A percentile compares a stretch with the other conserved stretches of the same genome.
phyloP scores from a whole-genome alignment of 2,797 vertebrate species.

The Karalla daura region DNA sequence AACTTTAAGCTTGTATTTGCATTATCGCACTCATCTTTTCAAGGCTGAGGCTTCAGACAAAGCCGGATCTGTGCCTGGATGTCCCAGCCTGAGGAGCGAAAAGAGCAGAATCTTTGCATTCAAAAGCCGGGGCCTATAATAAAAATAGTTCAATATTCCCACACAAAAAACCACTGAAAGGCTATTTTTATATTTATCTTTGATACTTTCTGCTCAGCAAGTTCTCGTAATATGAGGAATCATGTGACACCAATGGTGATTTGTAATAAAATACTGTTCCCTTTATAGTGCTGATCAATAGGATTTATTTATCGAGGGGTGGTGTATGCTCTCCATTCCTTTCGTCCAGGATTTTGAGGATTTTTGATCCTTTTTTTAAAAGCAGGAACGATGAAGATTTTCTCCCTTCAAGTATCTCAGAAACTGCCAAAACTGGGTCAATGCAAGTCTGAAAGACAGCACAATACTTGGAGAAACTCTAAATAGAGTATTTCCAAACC shows the following conservation, averaged over 20 bases:
- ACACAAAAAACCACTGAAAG: conserved; percentile 1
- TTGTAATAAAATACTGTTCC: conserved; percentile 29
- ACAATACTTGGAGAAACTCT: neutral
- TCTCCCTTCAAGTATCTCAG: conserved; percentile 61
- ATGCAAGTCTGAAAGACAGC: neutral
- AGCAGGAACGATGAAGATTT: conserved; percentile 3
- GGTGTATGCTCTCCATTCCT: no score
- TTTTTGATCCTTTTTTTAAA: neutral
- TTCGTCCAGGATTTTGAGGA: no score
- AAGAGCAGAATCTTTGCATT: conserved; percentile 76
- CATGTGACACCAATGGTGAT: conserved; percentile 25
- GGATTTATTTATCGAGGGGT: neutral
- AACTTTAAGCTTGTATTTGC: conserved; percentile 40
- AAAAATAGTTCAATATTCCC: neutral
- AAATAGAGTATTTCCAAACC: conserved; percentile 3
- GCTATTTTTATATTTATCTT: conserved; percentile 37
- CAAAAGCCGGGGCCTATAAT: conserved; percentile 34
- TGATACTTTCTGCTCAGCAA: conserved; percentile 11
- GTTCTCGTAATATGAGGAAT: conserved; percentile 50
- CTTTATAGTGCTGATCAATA: conserved; percentile 26
- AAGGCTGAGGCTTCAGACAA: conserved; percentile 35
- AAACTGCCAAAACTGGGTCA: conserved; percentile 22
- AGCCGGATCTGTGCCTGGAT: conserved; percentile 39
- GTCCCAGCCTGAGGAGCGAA: conserved; percentile 69
- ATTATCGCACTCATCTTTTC: conserved; percentile 41